These are phyloP conservation scores for Linepithema humile DNA, from an alignment of 1,140 invertebrate genomes.

Conservation along the genomic window DNA sequence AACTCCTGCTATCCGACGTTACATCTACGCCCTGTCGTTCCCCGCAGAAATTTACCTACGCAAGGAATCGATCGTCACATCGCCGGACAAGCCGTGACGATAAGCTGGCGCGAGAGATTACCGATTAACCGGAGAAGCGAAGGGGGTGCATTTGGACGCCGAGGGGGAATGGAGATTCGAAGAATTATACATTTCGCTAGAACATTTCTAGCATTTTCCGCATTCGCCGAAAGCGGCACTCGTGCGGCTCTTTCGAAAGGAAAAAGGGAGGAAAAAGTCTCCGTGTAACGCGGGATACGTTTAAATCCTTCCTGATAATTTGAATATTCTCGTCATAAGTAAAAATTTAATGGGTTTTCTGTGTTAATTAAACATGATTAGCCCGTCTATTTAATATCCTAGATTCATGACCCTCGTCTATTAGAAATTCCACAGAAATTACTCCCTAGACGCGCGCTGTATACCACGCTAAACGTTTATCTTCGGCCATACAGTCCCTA, in stretches of 20 bases:
- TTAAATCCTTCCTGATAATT: not conserved
- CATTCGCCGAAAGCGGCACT: not conserved
- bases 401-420: conserved; percentile 7
- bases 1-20: conserved; percentile 31
- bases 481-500: conserved; percentile 53
- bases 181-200: not conserved
- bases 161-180: not conserved
- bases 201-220: not conserved
- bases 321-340: not conserved
- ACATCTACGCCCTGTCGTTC: conserved; percentile 18
- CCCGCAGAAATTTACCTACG: conserved; percentile 31
- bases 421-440: conserved; percentile 32
- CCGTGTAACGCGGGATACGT: not conserved
- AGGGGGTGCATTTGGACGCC: not conserved
- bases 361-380: not conserved
- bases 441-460: not conserved
- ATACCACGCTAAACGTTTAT: not conserved
- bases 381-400: conserved; percentile 4
- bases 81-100: conserved; percentile 14
- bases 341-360: conserved; percentile 1
- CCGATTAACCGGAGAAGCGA: not conserved
- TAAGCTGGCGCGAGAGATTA: not conserved
- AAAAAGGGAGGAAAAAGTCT: not conserved
- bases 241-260: not conserved
- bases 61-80: conserved; percentile 44